These are phyloP conservation scores for Porites cylindrica DNA, from an alignment of 92 coral and sea anemone species.

Conservation along the genomic window DNA sequence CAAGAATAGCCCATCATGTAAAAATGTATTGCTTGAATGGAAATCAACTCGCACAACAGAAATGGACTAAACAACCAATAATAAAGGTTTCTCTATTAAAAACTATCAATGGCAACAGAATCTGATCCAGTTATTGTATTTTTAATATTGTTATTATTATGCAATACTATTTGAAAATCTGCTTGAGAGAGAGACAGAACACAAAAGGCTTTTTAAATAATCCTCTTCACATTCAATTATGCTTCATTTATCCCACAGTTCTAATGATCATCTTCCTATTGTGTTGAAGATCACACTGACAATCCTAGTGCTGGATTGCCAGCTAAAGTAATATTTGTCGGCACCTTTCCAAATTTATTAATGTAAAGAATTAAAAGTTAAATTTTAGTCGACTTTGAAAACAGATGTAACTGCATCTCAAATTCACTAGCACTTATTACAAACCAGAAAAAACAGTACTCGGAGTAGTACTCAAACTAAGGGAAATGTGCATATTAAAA, in stretches of 20 bases:
- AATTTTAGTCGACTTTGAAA: constrained; percentile 12
- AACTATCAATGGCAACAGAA: constrained; percentile 11
- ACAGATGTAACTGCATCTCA: constrained; percentile 5
- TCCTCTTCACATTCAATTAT: constrained; percentile 13
- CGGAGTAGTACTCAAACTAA: constrained; percentile 5
- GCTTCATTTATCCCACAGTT: constrained; percentile 7
- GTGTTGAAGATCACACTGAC: constrained; percentile 5
- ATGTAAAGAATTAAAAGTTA: constrained; percentile 7
- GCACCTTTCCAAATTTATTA: not conserved
- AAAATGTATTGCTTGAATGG: too few relatives aligned
- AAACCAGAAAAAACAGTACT: not conserved
- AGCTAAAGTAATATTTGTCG: not conserved
- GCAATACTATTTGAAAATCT: constrained; percentile 9
- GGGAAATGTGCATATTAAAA: constrained; percentile 12
- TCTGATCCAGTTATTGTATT: constrained; percentile 7
- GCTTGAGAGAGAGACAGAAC: constrained; percentile 6
- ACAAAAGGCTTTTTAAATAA: constrained; percentile 11
- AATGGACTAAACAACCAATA: too few relatives aligned
- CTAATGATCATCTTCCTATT: constrained; percentile 6
- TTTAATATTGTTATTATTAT: not conserved
- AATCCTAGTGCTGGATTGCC: constrained; percentile 10
- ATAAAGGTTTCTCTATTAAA: not conserved
- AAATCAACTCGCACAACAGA: too few relatives aligned
- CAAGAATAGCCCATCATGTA: too few relatives aligned
- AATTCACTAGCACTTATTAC: constrained; percentile 15